Evolutionary conservation across 2,888 invertebrate genomes (phyloP), one percentile per base, ranked within the genome.

Genomic region (Andrena camellia): DNA sequence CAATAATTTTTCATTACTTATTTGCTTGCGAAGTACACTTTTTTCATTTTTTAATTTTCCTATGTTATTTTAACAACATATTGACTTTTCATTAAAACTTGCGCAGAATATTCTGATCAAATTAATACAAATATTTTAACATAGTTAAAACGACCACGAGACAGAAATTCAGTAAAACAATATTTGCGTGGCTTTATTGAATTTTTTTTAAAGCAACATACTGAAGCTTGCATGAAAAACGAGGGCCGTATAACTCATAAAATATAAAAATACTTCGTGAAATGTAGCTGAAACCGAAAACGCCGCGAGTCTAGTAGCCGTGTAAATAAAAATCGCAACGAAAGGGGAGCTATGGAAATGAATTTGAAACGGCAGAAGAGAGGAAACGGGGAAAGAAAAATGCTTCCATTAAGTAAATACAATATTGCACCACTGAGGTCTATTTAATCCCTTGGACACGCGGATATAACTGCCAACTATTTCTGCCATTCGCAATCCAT

Each of bases 311-410:
- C 35, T 54, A 33, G 52, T 31, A 67, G 52, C 67, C 20, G 13
- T 17, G 52, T 54, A 67, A 67, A 67, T 33, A 67, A 67, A 67
- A 52, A 31, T 13, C 48, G 29, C 20, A 29, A 52, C 67, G 33
- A 17, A 6, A 52, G 31, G 20, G 7, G 23, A 67, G 20, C 31
- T 54, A 67, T 2, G 67, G 23, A 33, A 54, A 68, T 68, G 52
- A 54, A 68, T 54, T 33, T 54, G 54, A 54, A 68, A 68, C 68
- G 23, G 7, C 23, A 29, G 54, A 31, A 23, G 26, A 68, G 20
- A 20, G 57, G 23, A 57, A 26, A 10, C 20, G 57, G 26, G 23
- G n/a, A 54, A 5, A 42, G 42, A 42, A 17, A 42, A 23, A 57
- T 57, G 57, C 13, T 23, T 57, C 57, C 4, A 57, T 57, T 57